Evolutionary conservation across 1,140 invertebrate genomes (phyloP), one percentile per base, ranked within the genome.

Genomic region (Chymomyza costata): DNA sequence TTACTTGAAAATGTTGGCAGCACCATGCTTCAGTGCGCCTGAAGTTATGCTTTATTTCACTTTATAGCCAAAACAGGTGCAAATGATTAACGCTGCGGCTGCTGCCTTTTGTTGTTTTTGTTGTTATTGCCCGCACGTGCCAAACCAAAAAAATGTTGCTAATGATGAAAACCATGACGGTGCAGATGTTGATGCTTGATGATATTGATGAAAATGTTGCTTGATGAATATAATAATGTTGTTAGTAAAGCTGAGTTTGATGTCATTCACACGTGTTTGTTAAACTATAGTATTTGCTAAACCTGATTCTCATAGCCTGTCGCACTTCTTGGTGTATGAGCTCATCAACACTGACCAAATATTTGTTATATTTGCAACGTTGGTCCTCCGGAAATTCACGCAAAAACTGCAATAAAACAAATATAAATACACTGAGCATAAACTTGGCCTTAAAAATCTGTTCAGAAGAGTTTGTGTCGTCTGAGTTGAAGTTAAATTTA

Each of bases 261-360:
- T 35, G 3, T 25, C 8, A 25, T 25, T 25, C 21, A 14, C 13
- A 38, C 35, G 14, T 38, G 35, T 25, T 25, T 3, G 35, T 14
- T 38, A 6, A 38, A 38, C n/a, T n/a, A n/a, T 25, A 25, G 3
- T 25, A 8, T 8, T 25, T 25, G 21, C 14, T 18, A 55, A 66
- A 84, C 82, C 82, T 84, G 64, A 68, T 80, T 76, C 62, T 70
- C 63, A 74, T 82, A 7, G 82, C 69, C 47, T 70, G 44, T 1
- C 71, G 76, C 37, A 84, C 63, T 68, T 84, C 82, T 3, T 35
- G 48, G 44, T 34, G 57, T 49, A 84, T 83, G 34, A 84, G 31
- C 6, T 64, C 63, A 54, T 84, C 82, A 30, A 84, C 73, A 11
- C 57, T 74, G 43, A 53, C 57, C 50, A 84, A 60, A 43, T 84